A percentile compares a stretch with the other conserved stretches of the same genome.
phyloP scores from a whole-genome alignment of 2,797 vertebrate genomes.

The Alcedo atthis region DNA sequence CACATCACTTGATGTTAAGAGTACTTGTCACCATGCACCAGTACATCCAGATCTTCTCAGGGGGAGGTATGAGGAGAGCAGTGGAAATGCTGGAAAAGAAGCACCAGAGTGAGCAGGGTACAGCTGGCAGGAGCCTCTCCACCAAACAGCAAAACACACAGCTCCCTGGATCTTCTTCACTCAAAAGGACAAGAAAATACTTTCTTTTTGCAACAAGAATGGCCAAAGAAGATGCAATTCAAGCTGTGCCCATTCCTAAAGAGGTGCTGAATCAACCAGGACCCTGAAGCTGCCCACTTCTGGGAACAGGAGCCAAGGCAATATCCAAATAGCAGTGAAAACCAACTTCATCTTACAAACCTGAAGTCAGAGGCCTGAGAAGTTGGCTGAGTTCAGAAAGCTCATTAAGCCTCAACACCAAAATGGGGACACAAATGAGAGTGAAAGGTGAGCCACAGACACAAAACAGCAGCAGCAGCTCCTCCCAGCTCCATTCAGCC shows the following conservation, averaged over 20 bases:
- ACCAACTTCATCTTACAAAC: not conserved
- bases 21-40: not conserved
- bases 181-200: not conserved
- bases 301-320: not conserved
- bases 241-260: not conserved
- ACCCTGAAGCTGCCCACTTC: not conserved
- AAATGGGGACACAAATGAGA: not conserved
- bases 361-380: not conserved
- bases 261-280: not conserved
- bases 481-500: slow-evolving; percentile 5
- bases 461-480: not conserved
- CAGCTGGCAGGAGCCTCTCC: not conserved
- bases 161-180: not conserved
- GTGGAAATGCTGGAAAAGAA: not conserved
- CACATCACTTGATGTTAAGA: not conserved
- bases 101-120: not conserved
- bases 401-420: not conserved
- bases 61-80: not conserved
- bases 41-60: not conserved
- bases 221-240: not conserved
- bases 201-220: not conserved
- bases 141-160: not conserved
- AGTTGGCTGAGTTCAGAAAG: not conserved
- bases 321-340: not conserved
- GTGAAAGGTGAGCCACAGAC: not conserved